Percentiles rank a stretch among this genome's conserved stretches.
Conservation (phyloP, 2,113 vertebrate genomes). For the Amphiprion percula region DNA sequence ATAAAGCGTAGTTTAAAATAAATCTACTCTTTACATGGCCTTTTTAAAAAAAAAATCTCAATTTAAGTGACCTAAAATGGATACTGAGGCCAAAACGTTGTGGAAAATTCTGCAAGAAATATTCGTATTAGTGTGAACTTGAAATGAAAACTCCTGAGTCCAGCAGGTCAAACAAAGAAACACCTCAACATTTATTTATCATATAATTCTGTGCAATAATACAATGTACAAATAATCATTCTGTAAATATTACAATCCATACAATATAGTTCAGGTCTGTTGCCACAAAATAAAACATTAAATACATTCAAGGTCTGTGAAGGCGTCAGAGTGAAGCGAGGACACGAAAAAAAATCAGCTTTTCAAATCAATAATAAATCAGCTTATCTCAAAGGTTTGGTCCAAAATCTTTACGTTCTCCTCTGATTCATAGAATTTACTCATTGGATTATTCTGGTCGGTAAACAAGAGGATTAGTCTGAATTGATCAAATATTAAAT, state of each 20-base stretch:
- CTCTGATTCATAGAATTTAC: not conserved
- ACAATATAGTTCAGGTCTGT: constrained; percentile 40
- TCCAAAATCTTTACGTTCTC: not conserved
- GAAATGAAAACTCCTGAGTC: no score
- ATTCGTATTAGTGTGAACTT: not conserved
- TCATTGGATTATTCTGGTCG: not conserved
- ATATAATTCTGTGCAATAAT: constrained; percentile 68
- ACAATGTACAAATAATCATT: constrained; percentile 69
- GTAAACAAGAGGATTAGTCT: not conserved
- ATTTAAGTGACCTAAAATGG: no score
- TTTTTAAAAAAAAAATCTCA: no score
- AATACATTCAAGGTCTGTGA: constrained; percentile 76
- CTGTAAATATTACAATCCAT: constrained; percentile 63
- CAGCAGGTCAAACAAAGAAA: constrained; percentile 20
- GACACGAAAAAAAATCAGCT: not conserved
- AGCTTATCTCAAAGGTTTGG: not conserved
- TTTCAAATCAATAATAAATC: no score
- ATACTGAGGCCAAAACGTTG: no score
- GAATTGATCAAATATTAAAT: constrained; percentile 15
- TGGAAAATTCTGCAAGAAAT: not conserved
- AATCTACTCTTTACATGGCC: no score
- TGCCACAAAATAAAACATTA: constrained; percentile 44
- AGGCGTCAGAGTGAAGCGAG: constrained; percentile 19
- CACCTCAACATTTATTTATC: constrained; percentile 55
- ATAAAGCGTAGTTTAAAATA: no score